Evolutionary conservation across 2,797 vertebrate species (phyloP), one percentile per base, ranked within the genome.

Genomic region (Lepus townsendii): DNA sequence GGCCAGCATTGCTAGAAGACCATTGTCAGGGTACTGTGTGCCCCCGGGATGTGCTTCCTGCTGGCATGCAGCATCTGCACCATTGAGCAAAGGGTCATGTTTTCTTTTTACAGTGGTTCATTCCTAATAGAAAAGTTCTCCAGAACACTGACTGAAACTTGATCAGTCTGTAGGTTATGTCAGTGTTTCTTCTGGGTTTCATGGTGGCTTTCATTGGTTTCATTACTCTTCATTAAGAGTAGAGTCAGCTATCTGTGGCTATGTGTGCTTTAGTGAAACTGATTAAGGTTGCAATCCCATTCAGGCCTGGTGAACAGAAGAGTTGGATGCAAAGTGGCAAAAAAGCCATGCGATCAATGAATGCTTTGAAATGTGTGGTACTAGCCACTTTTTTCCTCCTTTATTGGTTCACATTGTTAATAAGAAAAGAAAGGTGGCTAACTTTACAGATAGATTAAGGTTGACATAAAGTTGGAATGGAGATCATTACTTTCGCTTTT

Each of bases 241-340:
- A 17, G 20, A 96, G 42, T 73, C 0, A 5, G n/a, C 57, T 80
- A 1, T 84, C 83, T 65, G 17, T 80, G 26, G 71, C 66, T 20
- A 19, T 13, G 3, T 16, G 11, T 3, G 54, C 92, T 69, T 26
- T 9, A 10, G 63, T 65, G 38, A 89, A 85, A 83, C 76, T 66
- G 0, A 38, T 24, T 94, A 86, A 2, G 20, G 68, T 62, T 85
- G 50, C 84, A 22, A 22, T 83, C 57, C 62, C 62, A 10, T 50
- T 83, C 76, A 86, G 24, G 35, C 62, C 10, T 54, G 75, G 24
- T 7, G 42, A 69, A 30, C 1, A 2, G 10, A 54, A 66, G 65
- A 68, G 54, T 69, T 26, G 95, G 89, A 76, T 92, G 57, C 68
- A 66, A 50, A 93, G 50, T 88, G 57, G 42, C 91, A 97, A 79